These are phyloP conservation scores for Lepisosteus oculatus DNA, from an alignment of 2,113 vertebrate genomes.

Conservation along the genomic window DNA sequence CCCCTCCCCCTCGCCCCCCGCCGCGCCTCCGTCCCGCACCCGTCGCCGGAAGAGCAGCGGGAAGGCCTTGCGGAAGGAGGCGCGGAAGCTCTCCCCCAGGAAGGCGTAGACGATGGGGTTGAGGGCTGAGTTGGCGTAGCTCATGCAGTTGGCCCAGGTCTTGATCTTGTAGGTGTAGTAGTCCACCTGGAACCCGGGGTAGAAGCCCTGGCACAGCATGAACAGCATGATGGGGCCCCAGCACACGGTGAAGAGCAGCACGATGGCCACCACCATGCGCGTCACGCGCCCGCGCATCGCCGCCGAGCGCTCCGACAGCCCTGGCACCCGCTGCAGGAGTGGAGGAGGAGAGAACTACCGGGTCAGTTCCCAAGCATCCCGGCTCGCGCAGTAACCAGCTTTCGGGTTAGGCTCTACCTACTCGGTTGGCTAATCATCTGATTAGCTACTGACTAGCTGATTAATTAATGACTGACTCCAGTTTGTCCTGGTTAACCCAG, in stretches of 20 bases:
- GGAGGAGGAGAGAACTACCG: background rate
- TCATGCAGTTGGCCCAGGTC: conserved; percentile 70
- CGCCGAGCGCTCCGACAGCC: conserved; percentile 44
- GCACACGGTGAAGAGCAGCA: conserved; percentile 63
- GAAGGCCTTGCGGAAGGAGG: conserved; percentile 61
- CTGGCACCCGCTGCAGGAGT: conserved; percentile 42
- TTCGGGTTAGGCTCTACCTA: too few relatives aligned
- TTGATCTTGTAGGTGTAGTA: conserved; percentile 65
- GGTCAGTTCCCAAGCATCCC: too few relatives aligned
- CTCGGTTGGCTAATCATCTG: too few relatives aligned
- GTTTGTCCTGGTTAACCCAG: too few relatives aligned
- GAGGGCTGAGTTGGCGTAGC: conserved; percentile 65
- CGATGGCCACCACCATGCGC: conserved; percentile 65
- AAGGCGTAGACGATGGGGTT: conserved; percentile 65
- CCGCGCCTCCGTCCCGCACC: conserved; percentile 6
- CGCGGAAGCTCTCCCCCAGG: conserved; percentile 66
- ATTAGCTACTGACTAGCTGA: too few relatives aligned
- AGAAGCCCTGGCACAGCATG: conserved; percentile 62
- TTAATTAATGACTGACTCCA: too few relatives aligned
- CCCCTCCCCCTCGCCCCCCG: background rate
- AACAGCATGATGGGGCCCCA: conserved; percentile 70
- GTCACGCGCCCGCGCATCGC: conserved; percentile 49
- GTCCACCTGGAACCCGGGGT: conserved; percentile 42
- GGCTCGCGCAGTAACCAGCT: too few relatives aligned
- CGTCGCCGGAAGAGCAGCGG: conserved; percentile 54